Base-by-base conservation (phyloP, 2,888 invertebrate species). In the Gandaritis pyraliata region DNA sequence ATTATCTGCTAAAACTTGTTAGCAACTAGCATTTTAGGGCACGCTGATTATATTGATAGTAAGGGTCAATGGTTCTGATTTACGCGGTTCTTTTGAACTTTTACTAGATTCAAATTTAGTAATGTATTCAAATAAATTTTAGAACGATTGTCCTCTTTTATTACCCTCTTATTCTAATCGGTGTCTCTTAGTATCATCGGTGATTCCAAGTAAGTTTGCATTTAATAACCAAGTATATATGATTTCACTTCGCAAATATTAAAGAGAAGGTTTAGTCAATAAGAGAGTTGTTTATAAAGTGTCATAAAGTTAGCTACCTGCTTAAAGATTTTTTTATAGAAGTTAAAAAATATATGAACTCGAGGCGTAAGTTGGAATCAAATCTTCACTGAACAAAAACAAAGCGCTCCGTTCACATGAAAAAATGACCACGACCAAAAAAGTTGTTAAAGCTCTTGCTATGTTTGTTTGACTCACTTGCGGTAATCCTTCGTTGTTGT, bases 401-500 rank as follows among this genome's bases (percentile, higher is more conserved):
- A 80, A 76, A 75, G 65, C 68, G 73, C 70, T 74, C 66, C 39
- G 59, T 68, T 66, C 68, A 73, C 64, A 73, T 75, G 72, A 76
- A 77, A 78, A 80, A 80, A 77, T 72, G 68, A 76, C 73, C 73
- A 77, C 73, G 71, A 74, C 72, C 70, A 62, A 75, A 73, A 68
- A 80, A 75, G 75, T 71, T 77, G 64, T 71, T 74, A 77, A 71
- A 76, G 76, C 69, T 70, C 65, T 46, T 55, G 58, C 47, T 54
- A 72, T 47, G 50, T 23, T 43, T 43, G 10, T 16, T 43, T 38
- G 43, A 86, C 88, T 86, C 75, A 91, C 91, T 83, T 91, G 91
- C 0, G 91, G 90, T 23, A 78, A 68, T 66, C 86, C 86, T 53
- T 88, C 87, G 75, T 72, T 82, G 73, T 83, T 86, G 77, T 90